phyloP scores from a whole-genome alignment of 2,797 vertebrate species.

The Crossoptilon crossoptilon region DNA sequence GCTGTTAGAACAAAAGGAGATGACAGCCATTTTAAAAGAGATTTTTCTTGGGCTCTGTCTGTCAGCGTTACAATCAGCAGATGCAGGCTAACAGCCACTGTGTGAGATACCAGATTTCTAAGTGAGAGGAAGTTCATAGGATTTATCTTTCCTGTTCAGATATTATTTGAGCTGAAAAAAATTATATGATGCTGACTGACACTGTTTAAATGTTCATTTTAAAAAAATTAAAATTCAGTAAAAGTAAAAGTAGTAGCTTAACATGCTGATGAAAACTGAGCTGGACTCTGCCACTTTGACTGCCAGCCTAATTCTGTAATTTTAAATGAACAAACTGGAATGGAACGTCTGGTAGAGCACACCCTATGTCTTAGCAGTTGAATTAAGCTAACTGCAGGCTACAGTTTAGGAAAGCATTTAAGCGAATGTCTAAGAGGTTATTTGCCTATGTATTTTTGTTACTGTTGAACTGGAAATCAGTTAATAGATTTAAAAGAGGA shows the following conservation, averaged over 20 bases:
- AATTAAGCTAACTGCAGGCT: neutral
- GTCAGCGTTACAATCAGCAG: neutral
- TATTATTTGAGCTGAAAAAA: neutral
- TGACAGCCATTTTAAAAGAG: neutral
- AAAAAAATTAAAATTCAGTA: neutral
- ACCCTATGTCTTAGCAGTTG: conserved; percentile 19
- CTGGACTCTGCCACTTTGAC: neutral
- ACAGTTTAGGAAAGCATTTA: neutral
- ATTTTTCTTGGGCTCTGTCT: neutral
- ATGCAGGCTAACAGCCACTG: neutral
- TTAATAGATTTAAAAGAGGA: neutral
- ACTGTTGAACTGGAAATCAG: neutral
- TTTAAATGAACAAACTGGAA: conserved; percentile 38
- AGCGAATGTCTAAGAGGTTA: neutral
- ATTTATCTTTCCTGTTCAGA: neutral
- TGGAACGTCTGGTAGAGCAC: conserved; percentile 45
- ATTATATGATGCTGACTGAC: neutral
- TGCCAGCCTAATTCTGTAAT: conserved; percentile 8
- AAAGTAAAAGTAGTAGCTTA: neutral
- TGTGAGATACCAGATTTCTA: neutral
- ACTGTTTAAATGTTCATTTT: neutral
- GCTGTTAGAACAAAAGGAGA: neutral
- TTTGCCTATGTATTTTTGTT: neutral
- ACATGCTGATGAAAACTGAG: conserved; percentile 5
- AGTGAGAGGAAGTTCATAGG: neutral